Percentiles rank a stretch among this genome's conserved stretches.
Conservation (phyloP, 2,888 invertebrate species). For the Lathronympha strigana region DNA sequence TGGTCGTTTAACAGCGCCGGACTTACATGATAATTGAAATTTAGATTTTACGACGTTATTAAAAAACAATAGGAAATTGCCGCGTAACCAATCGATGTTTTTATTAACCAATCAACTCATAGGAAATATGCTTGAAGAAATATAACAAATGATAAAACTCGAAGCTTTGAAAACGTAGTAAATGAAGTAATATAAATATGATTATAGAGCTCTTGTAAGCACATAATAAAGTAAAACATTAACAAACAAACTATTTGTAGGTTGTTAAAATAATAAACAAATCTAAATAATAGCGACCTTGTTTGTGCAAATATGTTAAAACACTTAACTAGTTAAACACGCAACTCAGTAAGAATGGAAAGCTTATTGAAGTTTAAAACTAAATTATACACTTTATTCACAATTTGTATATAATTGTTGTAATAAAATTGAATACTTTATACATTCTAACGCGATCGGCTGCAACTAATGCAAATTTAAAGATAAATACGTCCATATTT, state of each 20-base stretch:
- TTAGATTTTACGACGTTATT: constrained; percentile 32
- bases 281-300: neutral
- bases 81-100: constrained; percentile 24
- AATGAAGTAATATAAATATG: neutral
- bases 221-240: neutral
- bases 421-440: constrained; percentile 9
- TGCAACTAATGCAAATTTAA: constrained; percentile 71
- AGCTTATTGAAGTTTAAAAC: neutral
- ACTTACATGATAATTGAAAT: constrained; percentile 37
- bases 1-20: constrained; percentile 20
- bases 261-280: constrained; percentile 1
- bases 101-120: constrained; percentile 26
- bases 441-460: constrained; percentile 43
- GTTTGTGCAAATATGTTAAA: neutral
- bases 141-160: constrained; percentile 12
- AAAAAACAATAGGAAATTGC: constrained; percentile 29
- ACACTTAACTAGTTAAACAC: neutral
- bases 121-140: constrained; percentile 15
- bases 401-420: constrained; percentile 19
- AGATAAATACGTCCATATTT: constrained; percentile 83
- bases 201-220: neutral
- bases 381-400: neutral
- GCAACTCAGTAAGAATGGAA: neutral
- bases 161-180: neutral
- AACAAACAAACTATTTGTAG: neutral